Conservation (phyloP, 2,113 vertebrate genomes). For the Choloepus hoffmanni region DNA sequence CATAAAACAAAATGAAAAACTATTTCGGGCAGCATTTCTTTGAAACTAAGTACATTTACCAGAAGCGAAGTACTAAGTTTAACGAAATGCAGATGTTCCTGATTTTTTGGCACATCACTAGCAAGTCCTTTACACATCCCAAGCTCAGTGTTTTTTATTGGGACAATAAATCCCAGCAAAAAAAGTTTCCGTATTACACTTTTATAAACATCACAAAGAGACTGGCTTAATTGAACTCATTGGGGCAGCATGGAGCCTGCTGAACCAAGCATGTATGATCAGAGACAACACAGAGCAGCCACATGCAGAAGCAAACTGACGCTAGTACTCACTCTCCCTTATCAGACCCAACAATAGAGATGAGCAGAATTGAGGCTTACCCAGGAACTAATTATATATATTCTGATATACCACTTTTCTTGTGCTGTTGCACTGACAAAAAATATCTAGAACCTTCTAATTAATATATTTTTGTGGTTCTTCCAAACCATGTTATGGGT, state of each 20-base stretch:
- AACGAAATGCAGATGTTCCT: neutral
- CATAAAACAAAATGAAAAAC: neutral
- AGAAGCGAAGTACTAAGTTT: neutral
- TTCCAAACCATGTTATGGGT: neutral
- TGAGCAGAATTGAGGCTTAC: neutral
- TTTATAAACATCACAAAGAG: neutral
- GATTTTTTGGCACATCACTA: neutral
- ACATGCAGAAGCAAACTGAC: neutral
- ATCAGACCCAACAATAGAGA: neutral
- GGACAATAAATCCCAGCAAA: neutral
- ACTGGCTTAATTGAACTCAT: neutral
- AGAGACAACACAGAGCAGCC: neutral
- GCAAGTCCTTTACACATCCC: neutral
- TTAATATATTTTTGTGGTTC: neutral
- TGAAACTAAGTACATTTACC: neutral
- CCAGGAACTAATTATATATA: neutral
- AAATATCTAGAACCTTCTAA: neutral
- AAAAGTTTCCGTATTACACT: neutral
- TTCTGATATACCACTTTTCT: neutral
- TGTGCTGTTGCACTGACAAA: neutral
- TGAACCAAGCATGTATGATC: rapidly evolving
- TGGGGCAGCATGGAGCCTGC: neutral
- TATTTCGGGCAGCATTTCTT: neutral
- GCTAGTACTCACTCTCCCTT: neutral
- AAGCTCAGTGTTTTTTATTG: neutral